Base-by-base conservation (phyloP, 2,888 invertebrate species). In the Eupsilia transversa region DNA sequence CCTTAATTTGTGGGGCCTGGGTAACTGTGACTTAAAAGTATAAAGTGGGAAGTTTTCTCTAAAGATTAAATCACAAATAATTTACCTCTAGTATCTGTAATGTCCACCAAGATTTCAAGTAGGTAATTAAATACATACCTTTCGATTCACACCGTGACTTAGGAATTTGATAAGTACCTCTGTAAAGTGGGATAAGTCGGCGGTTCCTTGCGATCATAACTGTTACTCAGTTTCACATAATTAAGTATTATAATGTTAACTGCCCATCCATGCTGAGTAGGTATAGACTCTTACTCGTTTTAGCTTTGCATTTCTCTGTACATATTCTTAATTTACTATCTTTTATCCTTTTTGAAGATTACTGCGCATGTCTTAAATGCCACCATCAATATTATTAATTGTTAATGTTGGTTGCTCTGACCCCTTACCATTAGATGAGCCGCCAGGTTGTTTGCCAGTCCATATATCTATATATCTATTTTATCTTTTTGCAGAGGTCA, bases 401-500 rank as follows among this genome's bases (percentile, higher is more conserved):
- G 17, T 20, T 10, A 38, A 61, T 61, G 14, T 60, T 35, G n/a
- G 2, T 5, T n/a, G 17, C 17, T 17, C 27, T 27, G 20, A 12
- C 27, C 12, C 41, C 12, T 63, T 27, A 27, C 7, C 12, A 27
- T 38, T n/a, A 38, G 38, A 12, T 41, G 41, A 27, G 27, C 20
- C 27, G 20, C 61, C 27, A 41, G 12, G 7, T 27, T 27, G 20
- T 20, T 63, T 63, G 3, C 61, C 20, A 63, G 41, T 20, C 12
- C 27, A 43, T 30, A 23, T n/a, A n/a, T n/a, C 2, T 43, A 63
- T 63, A 14, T 23, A 30, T 30, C 9, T 4, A 23, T 35, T 20
- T 54, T 60, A 74, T 66, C 77, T 64, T 72, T 69, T 94, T 93
- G 14, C 91, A 93, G 97, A 88, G 99, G 99, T 46, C 99, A 99